Evolutionary conservation across 2,888 invertebrate genomes (phyloP), one percentile per base, ranked within the genome.

Genomic region (Drosophila tanythrix): DNA sequence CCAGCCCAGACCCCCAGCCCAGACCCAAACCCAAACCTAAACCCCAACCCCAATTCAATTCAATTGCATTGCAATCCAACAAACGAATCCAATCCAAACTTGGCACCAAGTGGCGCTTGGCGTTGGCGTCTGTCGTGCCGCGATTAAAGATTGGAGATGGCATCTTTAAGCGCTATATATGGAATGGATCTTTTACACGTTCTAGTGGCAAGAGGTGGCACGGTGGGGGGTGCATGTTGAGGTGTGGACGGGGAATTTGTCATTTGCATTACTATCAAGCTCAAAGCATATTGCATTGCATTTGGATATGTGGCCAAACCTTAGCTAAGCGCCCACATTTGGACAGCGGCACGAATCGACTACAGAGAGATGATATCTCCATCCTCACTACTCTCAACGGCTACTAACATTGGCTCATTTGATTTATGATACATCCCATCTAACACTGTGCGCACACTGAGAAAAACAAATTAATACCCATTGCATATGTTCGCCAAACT

Each of bases 231-330:
- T 15, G 15, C 21, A 11, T 21, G 25, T 15, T 15, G 15, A 46
- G 46, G 38, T 27, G 29, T 27, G 31, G 10, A 43, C 15, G 36
- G 29, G 27, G n/a, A 52, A 78, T 67, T 61, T 80, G 68, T 74
- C 79, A 79, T 77, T 80, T 79, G 76, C 70, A 79, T 80, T 74
- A 65, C 50, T 60, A 73, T 70, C 64, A 52, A 64, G 66, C 55
- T 53, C 25, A 60, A 27, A 27, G 35, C 53, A 35, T 35, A 35
- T 35, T 35, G 21, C 25, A 36, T 55, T 55, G 55, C 55, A 56
- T 38, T 61, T 70, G 71, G 83, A 76, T 73, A 66, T 82, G 68
- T 82, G 76, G 88, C 85, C 84, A 83, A 79, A 81, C 85, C 84
- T 84, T 81, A 69, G 77, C 74, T 72, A 69, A 63, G 77, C 74